Evolutionary conservation across 2,888 invertebrate species (phyloP).

Genomic region (Tineola bisselliella): DNA sequence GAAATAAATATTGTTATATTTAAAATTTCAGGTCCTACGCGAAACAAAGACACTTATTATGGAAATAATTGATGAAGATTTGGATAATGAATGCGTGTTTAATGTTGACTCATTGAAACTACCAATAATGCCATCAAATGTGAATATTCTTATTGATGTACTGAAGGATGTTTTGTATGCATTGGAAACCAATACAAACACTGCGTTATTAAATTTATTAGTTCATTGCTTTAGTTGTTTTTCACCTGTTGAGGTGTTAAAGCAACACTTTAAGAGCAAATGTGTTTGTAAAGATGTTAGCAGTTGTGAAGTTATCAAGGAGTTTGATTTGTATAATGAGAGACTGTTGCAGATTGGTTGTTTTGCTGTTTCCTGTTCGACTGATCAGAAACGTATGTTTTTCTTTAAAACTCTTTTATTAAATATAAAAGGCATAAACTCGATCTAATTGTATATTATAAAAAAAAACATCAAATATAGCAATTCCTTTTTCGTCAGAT

Average conservation of each 20-base stretch:
- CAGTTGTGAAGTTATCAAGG: conserved; percentile 62
- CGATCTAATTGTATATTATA: no score
- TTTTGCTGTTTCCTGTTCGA: conserved; percentile 72
- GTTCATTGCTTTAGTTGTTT: conserved; percentile 43
- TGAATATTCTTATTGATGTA: conserved; percentile 68
- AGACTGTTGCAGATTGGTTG: conserved; percentile 74
- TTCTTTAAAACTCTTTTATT: no score
- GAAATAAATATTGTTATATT: not conserved
- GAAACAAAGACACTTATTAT: conserved; percentile 54
- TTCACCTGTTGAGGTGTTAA: conserved; percentile 38
- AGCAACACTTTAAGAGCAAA: conserved; percentile 34
- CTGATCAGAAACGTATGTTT: conserved; percentile 48
- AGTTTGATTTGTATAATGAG: conserved; percentile 75
- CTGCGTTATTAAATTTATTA: conserved; percentile 69
- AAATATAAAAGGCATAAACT: no score
- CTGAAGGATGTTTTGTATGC: conserved; percentile 70
- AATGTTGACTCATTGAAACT: conserved; percentile 38
- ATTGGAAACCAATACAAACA: conserved; percentile 73
- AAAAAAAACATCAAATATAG: no score
- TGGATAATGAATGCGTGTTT: conserved; percentile 56
- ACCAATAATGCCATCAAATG: conserved; percentile 52
- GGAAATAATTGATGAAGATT: conserved; percentile 47
- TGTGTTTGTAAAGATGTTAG: conserved; percentile 43
- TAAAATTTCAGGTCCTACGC: conserved; percentile 52
- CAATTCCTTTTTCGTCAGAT: no score